These are phyloP conservation scores for Idaea dimidiata DNA, from an alignment of 2,888 invertebrate genomes.

Conservation along the genomic window DNA sequence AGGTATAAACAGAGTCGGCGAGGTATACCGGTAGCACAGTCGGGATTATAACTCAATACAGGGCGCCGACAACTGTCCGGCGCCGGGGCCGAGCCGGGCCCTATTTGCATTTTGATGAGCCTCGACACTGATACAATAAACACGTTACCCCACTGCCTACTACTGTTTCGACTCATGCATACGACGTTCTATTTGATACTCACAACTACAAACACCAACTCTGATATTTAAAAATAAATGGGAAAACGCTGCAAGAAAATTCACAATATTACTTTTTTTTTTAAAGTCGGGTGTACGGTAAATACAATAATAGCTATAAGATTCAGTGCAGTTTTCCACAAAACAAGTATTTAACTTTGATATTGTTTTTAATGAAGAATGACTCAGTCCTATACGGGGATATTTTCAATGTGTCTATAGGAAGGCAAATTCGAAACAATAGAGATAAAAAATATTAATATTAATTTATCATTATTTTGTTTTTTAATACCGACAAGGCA, in stretches of 20 bases:
- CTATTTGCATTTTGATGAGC: constrained; percentile 81
- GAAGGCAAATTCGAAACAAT: no score
- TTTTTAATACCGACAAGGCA: not conserved
- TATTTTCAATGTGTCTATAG: no score
- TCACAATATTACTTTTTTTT: no score
- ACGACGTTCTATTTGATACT: constrained; percentile 29
- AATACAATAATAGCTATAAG: no score
- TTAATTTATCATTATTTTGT: no score
- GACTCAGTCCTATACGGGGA: no score
- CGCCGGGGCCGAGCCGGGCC: constrained; percentile 51
- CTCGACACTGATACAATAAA: constrained; percentile 78
- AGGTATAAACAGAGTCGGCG: not conserved
- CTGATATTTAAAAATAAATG: constrained; percentile 9
- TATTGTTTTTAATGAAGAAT: no score
- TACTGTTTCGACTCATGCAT: constrained; percentile 23
- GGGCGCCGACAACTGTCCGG: constrained; percentile 63
- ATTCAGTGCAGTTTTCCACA: no score
- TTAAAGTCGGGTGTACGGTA: no score
- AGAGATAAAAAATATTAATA: no score
- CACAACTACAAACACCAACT: constrained; percentile 9
- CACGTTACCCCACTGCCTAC: constrained; percentile 53
- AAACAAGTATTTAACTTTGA: no score
- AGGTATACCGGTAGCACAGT: constrained; percentile 19
- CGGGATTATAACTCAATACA: constrained; percentile 71
- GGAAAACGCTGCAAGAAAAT: no score